phyloP scores from a whole-genome alignment of 1,140 invertebrate genomes.

The Drosophila mauritiana region DNA sequence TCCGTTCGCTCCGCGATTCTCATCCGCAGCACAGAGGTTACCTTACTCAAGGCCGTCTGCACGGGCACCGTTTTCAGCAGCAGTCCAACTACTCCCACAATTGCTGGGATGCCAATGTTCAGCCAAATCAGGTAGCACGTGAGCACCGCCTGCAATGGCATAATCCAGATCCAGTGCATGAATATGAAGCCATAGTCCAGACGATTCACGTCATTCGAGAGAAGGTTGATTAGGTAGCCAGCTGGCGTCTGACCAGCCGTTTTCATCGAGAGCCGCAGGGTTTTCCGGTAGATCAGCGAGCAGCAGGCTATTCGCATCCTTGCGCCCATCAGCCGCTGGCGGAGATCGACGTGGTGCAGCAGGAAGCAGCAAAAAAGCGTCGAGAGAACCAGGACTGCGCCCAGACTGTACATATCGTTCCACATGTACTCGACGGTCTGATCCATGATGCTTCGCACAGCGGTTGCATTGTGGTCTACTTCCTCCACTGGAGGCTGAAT shows the following conservation, averaged over 20 bases:
- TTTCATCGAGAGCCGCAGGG: constrained; percentile 87
- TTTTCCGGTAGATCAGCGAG: constrained; percentile 87
- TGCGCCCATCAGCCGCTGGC: constrained; percentile 79
- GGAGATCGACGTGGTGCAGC: constrained; percentile 81
- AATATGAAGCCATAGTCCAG: constrained; percentile 88
- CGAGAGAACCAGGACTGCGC: constrained; percentile 63
- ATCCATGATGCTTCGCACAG: constrained; percentile 8
- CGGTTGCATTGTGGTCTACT: constrained; percentile 8
- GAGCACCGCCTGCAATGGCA: constrained; percentile 88
- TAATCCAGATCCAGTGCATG: constrained; percentile 88
- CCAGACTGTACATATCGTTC: constrained; percentile 69
- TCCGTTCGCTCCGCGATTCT: constrained; percentile 88
- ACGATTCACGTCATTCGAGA: constrained; percentile 92
- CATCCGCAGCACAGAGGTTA: constrained; percentile 85
- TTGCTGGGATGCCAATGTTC: constrained; percentile 88
- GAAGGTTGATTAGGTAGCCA: constrained; percentile 93
- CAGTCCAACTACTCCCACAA: constrained; percentile 89
- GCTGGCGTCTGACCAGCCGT: constrained; percentile 90
- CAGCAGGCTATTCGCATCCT: constrained; percentile 87
- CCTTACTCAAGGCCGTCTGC: constrained; percentile 88
- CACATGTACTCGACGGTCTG: constrained; percentile 42
- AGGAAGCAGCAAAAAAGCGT: constrained; percentile 78
- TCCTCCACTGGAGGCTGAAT: background rate
- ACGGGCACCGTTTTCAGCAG: constrained; percentile 87
- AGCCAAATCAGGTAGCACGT: constrained; percentile 89